Conservation (phyloP, 1,140 invertebrate genomes). For the Nasonia vitripennis region DNA sequence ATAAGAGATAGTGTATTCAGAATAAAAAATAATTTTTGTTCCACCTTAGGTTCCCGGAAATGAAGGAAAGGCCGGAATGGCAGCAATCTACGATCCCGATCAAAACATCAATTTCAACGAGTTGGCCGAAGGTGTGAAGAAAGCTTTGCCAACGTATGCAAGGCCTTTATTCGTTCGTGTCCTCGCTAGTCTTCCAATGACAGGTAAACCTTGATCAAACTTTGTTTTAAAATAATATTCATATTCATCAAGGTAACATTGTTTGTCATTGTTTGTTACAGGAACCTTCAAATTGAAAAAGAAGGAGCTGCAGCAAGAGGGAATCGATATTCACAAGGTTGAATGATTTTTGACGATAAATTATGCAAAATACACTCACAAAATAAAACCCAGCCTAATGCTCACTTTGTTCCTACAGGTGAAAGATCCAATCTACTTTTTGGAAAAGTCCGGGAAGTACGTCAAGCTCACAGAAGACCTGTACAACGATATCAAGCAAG, state of each 20-base stretch:
- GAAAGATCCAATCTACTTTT: constrained; percentile 85
- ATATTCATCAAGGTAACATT: background rate
- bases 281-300: constrained; percentile 96
- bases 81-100: constrained; percentile 88
- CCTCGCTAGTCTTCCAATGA: constrained; percentile 85
- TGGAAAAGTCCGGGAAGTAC: constrained; percentile 80
- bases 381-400: background rate
- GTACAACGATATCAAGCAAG: constrained; percentile 80
- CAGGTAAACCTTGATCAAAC: constrained; percentile 76
- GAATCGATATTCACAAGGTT: constrained; percentile 79
- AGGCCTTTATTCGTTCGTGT: constrained; percentile 93
- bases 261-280: constrained; percentile 58
- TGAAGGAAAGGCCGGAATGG: constrained; percentile 98
- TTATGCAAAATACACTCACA: background rate
- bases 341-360: constrained; percentile 27
- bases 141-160: constrained; percentile 88
- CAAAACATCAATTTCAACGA: constrained; percentile 80
- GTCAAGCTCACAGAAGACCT: constrained; percentile 81
- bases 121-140: constrained; percentile 80
- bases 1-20: too few species aligned
- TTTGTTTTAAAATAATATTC: background rate
- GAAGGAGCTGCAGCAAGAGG: constrained; percentile 86
- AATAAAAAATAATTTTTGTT: background rate
- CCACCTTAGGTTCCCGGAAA: constrained; percentile 81
- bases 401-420: constrained; percentile 62